Conservation (phyloP, 2,888 invertebrate species). For the Autographa gamma region DNA sequence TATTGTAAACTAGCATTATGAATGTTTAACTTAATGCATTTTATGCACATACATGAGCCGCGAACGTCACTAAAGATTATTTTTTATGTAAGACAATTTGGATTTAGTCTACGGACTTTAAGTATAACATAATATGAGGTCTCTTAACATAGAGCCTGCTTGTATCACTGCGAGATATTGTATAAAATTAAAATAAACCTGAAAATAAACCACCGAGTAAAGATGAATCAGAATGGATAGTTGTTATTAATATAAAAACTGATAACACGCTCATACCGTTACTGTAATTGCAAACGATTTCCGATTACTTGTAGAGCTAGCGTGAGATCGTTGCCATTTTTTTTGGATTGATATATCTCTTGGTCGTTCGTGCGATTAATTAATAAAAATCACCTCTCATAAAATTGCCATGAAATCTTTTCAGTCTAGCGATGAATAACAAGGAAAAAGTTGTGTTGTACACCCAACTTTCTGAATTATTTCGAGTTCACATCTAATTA, state of each 20-base stretch:
- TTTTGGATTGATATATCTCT: conserved; percentile 31
- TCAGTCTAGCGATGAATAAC: conserved; percentile 17
- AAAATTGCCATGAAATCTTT: conserved; percentile 27
- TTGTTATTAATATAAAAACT: conserved; percentile 17
- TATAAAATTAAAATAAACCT: not conserved
- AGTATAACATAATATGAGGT: no score
- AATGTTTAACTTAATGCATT: not conserved
- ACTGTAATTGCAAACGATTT: conserved; percentile 54
- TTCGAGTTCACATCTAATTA: not conserved
- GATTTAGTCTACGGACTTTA: not conserved
- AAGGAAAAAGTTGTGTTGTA: not conserved
- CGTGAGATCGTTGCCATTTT: conserved; percentile 52
- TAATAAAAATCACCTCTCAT: conserved; percentile 37
- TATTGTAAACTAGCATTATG: not conserved
- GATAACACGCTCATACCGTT: conserved; percentile 42
- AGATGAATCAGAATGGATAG: not conserved
- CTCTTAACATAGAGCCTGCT: not conserved
- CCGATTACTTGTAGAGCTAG: conserved; percentile 54
- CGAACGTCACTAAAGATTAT: not conserved
- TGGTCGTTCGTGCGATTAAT: conserved; percentile 48
- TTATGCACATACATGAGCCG: not conserved
- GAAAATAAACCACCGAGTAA: not conserved
- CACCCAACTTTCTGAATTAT: not conserved
- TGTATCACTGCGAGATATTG: not conserved
- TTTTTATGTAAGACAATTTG: not conserved